phyloP scores from a whole-genome alignment of 2,888 invertebrate species.

The Ptychoptera contaminata region DNA sequence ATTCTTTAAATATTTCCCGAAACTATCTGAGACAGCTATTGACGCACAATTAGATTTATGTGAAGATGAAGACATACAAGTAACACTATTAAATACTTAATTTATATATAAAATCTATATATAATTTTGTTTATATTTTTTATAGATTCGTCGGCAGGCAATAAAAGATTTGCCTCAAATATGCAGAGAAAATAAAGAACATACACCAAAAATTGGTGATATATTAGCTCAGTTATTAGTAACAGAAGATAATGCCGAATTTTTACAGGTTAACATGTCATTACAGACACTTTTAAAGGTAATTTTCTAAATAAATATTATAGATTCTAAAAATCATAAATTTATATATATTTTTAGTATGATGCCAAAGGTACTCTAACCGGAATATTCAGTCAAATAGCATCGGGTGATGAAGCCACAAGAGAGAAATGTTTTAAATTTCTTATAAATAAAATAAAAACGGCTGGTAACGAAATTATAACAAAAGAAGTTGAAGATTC shows the following conservation, averaged over 20 bases:
- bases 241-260: conserved; percentile 70
- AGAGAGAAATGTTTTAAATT: conserved; percentile 81
- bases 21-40: conserved; percentile 68
- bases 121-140: conserved; percentile 6
- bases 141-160: conserved; percentile 82
- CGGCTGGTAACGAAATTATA: conserved; percentile 58
- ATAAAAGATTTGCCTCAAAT: conserved; percentile 79
- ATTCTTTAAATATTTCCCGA: conserved; percentile 86
- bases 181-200: conserved; percentile 71
- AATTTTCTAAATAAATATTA: background rate
- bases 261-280: conserved; percentile 70
- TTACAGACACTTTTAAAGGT: conserved; percentile 42
- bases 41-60: conserved; percentile 88
- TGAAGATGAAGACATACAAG: conserved; percentile 85
- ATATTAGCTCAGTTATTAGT: conserved; percentile 82
- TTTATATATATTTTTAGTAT: conserved; percentile 12
- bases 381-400: conserved; percentile 53
- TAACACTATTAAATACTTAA: conserved; percentile 26
- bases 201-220: conserved; percentile 76
- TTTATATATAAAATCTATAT: background rate
- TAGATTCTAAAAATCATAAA: background rate
- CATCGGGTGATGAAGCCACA: conserved; percentile 53
- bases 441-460: conserved; percentile 65
- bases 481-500: conserved; percentile 75
- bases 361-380: conserved; percentile 39